A percentile compares a stretch with the other conserved stretches of the same genome.
These are phyloP conservation scores for Amiota mariae DNA, from an alignment of 2,888 invertebrate genomes.

Conservation along the genomic window DNA sequence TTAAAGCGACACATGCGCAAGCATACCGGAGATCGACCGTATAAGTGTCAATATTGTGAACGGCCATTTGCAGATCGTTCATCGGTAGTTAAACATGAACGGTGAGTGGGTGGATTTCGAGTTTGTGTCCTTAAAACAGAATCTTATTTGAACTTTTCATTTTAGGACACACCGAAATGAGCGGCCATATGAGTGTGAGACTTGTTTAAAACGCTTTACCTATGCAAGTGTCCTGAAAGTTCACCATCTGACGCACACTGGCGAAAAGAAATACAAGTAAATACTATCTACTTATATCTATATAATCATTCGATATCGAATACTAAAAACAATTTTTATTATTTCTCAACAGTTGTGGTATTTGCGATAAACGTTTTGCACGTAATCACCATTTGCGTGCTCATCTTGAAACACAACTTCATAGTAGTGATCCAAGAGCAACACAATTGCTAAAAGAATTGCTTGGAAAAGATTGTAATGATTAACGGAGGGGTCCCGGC, in stretches of 20 bases:
- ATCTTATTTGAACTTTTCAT: constrained; percentile 22
- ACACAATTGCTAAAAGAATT: constrained; percentile 46
- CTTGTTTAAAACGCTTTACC: constrained; percentile 71
- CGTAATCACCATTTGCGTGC: constrained; percentile 71
- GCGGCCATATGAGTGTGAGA: constrained; percentile 68
- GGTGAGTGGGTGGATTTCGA: constrained; percentile 57
- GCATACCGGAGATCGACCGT: constrained; percentile 72
- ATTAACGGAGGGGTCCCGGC: neutral
- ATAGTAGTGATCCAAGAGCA: constrained; percentile 66
- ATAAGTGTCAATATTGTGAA: constrained; percentile 69
- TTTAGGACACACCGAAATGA: constrained; percentile 71
- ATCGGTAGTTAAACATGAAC: constrained; percentile 71
- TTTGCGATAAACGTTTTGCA: constrained; percentile 70
- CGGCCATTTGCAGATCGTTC: constrained; percentile 71
- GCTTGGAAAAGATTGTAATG: constrained; percentile 23
- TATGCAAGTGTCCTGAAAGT: constrained; percentile 71
- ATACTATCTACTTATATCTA: neutral
- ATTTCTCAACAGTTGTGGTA: constrained; percentile 58
- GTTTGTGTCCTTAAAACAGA: neutral
- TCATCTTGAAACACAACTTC: constrained; percentile 70
- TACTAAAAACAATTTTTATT: neutral
- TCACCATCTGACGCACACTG: constrained; percentile 71
- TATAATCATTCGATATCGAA: neutral
- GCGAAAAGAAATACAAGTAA: constrained; percentile 70
- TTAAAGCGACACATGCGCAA: constrained; percentile 72